These are phyloP conservation scores for Gymnarchus niloticus DNA, from an alignment of 2,113 vertebrate genomes.

Conservation along the genomic window DNA sequence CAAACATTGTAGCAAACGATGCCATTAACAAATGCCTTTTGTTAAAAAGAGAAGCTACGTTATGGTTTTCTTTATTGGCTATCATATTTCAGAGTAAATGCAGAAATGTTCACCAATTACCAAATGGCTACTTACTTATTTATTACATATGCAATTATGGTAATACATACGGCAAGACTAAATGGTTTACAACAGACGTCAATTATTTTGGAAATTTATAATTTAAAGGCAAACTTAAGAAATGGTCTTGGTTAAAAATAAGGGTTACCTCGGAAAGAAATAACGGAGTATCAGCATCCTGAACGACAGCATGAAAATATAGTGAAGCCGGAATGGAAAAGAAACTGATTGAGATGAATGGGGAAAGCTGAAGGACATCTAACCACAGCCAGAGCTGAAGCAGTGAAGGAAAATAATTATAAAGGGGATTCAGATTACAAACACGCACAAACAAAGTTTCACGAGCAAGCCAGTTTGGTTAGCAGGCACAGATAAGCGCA, in stretches of 20 bases:
- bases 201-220: neutral
- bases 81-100: neutral
- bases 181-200: neutral
- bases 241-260: neutral
- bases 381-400: neutral
- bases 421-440: neutral
- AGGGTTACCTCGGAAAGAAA: conserved; percentile 75
- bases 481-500: neutral
- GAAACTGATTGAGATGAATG: conserved; percentile 17
- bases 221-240: neutral
- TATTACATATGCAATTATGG: neutral
- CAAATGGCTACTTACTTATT: neutral
- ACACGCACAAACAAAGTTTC: neutral
- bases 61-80: neutral
- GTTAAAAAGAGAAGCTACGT: neutral
- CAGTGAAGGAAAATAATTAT: no score
- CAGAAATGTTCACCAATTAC: neutral
- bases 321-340: conserved; percentile 18
- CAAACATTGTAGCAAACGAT: neutral
- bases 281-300: conserved; percentile 67
- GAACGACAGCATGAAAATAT: conserved; percentile 57
- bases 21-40: neutral
- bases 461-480: neutral
- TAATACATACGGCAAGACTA: neutral
- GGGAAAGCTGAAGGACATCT: neutral